Conservation (phyloP, 2,797 vertebrate species). For the Acropternis orthonyx region DNA sequence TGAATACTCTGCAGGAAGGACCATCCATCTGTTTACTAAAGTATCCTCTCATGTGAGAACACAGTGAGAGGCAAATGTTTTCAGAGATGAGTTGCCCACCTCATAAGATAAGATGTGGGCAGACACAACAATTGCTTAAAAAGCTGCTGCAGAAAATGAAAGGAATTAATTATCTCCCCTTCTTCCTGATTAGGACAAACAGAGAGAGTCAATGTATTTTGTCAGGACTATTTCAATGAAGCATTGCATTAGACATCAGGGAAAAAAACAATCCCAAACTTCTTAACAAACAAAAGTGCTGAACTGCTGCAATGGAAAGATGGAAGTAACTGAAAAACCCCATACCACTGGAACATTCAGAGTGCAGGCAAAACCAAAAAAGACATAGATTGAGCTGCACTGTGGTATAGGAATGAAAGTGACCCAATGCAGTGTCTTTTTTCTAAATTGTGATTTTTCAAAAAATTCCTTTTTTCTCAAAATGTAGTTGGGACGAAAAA, state of each 20-base stretch:
- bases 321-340: not conserved
- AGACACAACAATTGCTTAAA: not conserved
- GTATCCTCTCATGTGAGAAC: not conserved
- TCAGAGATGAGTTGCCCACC: not conserved
- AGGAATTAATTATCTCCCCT: not conserved
- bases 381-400: fast-evolving
- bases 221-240: not conserved
- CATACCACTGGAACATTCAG: not conserved
- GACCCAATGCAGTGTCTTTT: not conserved
- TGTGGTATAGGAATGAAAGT: not conserved
- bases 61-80: not conserved
- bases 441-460: not conserved
- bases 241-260: not conserved
- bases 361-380: not conserved
- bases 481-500: not conserved
- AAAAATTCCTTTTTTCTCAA: not conserved
- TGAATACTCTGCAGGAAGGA: not conserved
- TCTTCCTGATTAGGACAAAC: not conserved
- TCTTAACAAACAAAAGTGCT: not conserved
- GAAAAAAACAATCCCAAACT: not conserved
- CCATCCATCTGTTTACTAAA: not conserved
- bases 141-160: not conserved
- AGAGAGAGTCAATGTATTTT: not conserved
- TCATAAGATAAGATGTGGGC: not conserved
- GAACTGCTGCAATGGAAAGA: not conserved